These are phyloP conservation scores for Scomber scombrus DNA, from an alignment of 2,113 vertebrate genomes.

Conservation along the genomic window DNA sequence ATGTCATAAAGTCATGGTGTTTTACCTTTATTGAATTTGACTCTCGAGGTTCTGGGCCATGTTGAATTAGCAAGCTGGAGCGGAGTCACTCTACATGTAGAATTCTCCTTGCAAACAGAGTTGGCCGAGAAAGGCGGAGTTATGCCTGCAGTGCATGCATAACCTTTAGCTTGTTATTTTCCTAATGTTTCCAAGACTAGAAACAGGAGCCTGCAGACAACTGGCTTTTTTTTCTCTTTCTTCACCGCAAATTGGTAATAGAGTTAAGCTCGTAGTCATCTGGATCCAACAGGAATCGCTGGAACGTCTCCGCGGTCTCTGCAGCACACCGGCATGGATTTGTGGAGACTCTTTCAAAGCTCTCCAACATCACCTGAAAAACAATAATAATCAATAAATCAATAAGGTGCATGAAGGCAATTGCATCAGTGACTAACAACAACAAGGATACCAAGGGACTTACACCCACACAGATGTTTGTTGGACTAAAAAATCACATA, in stretches of 20 bases:
- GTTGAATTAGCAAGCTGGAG: conserved; percentile 35
- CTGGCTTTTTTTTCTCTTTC: conserved; percentile 11
- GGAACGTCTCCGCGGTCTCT: conserved; percentile 26
- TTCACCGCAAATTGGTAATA: conserved; percentile 30
- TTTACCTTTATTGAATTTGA: conserved; percentile 69
- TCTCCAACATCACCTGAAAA: conserved; percentile 73
- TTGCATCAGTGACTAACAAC: neutral
- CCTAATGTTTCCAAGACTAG: conserved; percentile 44
- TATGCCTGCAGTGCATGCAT: conserved; percentile 56
- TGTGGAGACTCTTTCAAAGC: conserved; percentile 33
- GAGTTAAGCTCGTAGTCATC: conserved; percentile 49
- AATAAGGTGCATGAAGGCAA: neutral
- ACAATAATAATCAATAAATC: conserved; percentile 29
- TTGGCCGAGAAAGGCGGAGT: conserved; percentile 11
- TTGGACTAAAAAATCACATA: neutral
- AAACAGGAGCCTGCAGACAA: conserved; percentile 33
- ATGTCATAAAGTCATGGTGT: neutral
- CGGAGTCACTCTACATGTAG: conserved; percentile 21
- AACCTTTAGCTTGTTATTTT: conserved; percentile 68
- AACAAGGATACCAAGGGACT: neutral
- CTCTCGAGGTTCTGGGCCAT: conserved; percentile 48
- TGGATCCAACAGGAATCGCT: conserved; percentile 43
- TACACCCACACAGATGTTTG: neutral
- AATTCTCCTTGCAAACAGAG: conserved; percentile 43
- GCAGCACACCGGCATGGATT: conserved; percentile 48